These are phyloP conservation scores for Hormiphora californensis DNA, from an alignment of 37 sponge, comb jelly and placozoan species.

Conservation along the genomic window DNA sequence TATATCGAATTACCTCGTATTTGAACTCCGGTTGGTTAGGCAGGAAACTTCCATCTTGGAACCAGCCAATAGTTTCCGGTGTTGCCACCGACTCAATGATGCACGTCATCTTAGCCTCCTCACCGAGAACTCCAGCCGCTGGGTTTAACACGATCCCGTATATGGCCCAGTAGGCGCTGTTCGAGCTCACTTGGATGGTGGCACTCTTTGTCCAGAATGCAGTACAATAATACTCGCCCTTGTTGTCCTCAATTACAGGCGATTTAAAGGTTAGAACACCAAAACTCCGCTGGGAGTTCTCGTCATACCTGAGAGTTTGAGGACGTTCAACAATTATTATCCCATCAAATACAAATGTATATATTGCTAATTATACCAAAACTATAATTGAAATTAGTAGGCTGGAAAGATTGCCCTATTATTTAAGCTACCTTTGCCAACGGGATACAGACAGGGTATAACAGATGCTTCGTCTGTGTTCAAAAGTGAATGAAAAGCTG, in stretches of 20 bases:
- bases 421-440: too few relatives aligned
- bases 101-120: not conserved
- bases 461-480: too few relatives aligned
- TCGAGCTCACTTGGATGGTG: not conserved
- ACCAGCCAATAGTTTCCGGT: slow-evolving; percentile 14
- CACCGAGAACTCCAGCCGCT: not conserved
- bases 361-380: too few relatives aligned
- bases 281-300: not conserved
- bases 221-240: slow-evolving; percentile 5
- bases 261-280: not conserved
- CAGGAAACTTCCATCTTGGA: not conserved
- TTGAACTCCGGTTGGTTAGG: not conserved
- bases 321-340: too few relatives aligned
- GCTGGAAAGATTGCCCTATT: too few relatives aligned
- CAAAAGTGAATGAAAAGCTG: too few relatives aligned
- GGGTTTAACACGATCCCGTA: not conserved
- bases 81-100: not conserved
- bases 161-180: not conserved
- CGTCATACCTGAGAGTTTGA: not conserved
- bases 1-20: slow-evolving; percentile 42
- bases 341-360: too few relatives aligned
- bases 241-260: not conserved
- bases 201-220: not conserved
- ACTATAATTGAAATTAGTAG: too few relatives aligned
- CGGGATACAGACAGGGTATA: too few relatives aligned